Base-by-base conservation (phyloP, 2,888 invertebrate genomes). In the Heliothis peltigera region DNA sequence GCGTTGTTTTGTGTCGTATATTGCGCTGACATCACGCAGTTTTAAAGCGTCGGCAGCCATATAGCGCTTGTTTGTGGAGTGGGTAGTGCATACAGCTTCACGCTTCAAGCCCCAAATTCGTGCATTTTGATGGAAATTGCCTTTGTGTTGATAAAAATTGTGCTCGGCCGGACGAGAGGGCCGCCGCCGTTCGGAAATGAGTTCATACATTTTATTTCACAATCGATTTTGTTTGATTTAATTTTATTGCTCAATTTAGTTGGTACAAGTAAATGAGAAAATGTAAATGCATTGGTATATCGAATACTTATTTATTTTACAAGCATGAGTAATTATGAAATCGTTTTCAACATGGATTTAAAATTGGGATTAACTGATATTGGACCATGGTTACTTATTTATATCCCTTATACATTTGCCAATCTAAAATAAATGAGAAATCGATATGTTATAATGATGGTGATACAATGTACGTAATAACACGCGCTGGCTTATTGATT, bases 51-150 rank as follows among this genome's bases (percentile, higher is more conserved):
- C 56, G 51, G 49, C 42, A 47, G 59, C 28, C 55, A 75, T 73
- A 68, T 60, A 78, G 46, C 47, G 51, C 64, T 63, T 70, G 75
- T 79, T 78, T 82, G 76, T 77, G 44, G 63, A 75, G 61, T 57
- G 74, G 65, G 55, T 72, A 65, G 75, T 77, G 78, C 75, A 77
- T 59, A 74, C 79, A 79, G 82, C 81, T 83, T 85, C 80, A 84
- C 85, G 88, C 85, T 85, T 66, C 81, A 80, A 82, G 83, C 77
- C 75, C 82, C 85, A 86, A 88, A 89, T 87, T 88, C 88, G 87
- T 90, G 91, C 88, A 92, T 91, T 91, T 90, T 91, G 90, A 92
- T 92, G 89, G 87, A 83, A 88, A 87, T 85, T 87, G 88, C 89
- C 89, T 91, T 91, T 91, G 91, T 90, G 87, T 89, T 88, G 89